Evolutionary conservation across 2,797 vertebrate species (phyloP), one percentile per base, ranked within the genome.

Genomic region (Crenuchus spilurus): DNA sequence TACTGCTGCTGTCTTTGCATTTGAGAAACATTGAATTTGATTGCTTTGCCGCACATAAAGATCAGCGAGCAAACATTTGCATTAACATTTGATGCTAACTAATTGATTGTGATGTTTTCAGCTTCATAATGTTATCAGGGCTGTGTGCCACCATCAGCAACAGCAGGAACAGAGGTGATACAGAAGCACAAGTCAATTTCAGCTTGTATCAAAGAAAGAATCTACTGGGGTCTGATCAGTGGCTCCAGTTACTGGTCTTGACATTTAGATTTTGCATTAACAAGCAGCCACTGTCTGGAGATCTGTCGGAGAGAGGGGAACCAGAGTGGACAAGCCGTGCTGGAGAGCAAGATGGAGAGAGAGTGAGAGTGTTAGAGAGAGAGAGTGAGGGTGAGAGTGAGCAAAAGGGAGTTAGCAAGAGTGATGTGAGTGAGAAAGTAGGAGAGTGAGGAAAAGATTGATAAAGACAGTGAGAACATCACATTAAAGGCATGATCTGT

Each of bases 231-330:
- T 14, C 28, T 30, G 28, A 65, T 54, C 37, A 31, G 14, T 28
- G 3, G 46, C 20, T 52, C 48, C 10, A 14, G 35, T 33, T 60
- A 31, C 26, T 22, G 6, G 13, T 2, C 49, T 3, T 75, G 75
- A 77, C 72, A 72, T 80, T 75, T 69, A 58, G 10, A 80, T 6
- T 8, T 13, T 9, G 13, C 30, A 35, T 60, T 49, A 72, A 49
- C 44, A 44, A 62, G 18, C 41, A 60, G 37, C n/a, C 11, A 20
- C 2, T 1, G 11, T 64, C 2, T 49, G 18, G 28, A 13, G 3
- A 0, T 22, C 20, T 49, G 35, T 2, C 6, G 30, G 20, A 28
- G 2, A 9, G n/a, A 60, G 31, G 37, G 9, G 20, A 31, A 20
- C 20, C 26, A 30, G 22, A 20, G 11, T 1, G 20, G 42, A 46